Base-by-base conservation (phyloP, 2,888 invertebrate species). In the Pyrochroa serraticornis region DNA sequence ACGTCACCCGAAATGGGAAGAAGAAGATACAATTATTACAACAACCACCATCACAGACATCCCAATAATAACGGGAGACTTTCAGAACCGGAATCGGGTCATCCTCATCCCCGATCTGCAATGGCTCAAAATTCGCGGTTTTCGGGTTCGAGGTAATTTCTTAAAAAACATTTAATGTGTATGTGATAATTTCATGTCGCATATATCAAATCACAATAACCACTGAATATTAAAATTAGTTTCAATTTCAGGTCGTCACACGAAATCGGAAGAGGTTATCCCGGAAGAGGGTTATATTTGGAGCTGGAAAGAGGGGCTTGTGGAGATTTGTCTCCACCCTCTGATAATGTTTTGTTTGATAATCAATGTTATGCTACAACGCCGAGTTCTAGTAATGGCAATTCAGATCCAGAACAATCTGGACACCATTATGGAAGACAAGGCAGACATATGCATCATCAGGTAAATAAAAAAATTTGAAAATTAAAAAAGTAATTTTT, bases 331-430 rank as follows among this genome's bases (percentile, higher is more conserved):
- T 94, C 94, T 1, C 95, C 95, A 49, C 93, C 95, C 2, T 95
- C 95, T 46, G 95, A 95, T 81, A 93, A 93, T 80, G 93, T 93
- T 64, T 91, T 93, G 83, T 95, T 95, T 79, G 95, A 95, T 85
- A 94, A 95, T 83, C 93, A 93, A 78, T 95, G 95, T 82, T 95
- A 95, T 81, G 95, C 95, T 32, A 95, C 95, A 38, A 95, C 95
- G 35, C 95, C 95, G 9, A 94, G 94, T 72, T 94, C 95, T 48
- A 94, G 94, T 75, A 94, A 94, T 75, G 94, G 94, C 53, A 93
- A 93, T 81, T 93, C 92, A 33, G 93, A 93, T 79, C 90, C 92
- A 79, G 93, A 93, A 77, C 86, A 87, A 71, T 87, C 89, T 13
- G 76, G 80, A 36, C 86, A 85, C 66, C 87, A 79, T 56, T 84